Evolutionary conservation across 2,797 vertebrate species (phyloP), one percentile per base, ranked within the genome.

Genomic region (Sebastes itinus): DNA sequence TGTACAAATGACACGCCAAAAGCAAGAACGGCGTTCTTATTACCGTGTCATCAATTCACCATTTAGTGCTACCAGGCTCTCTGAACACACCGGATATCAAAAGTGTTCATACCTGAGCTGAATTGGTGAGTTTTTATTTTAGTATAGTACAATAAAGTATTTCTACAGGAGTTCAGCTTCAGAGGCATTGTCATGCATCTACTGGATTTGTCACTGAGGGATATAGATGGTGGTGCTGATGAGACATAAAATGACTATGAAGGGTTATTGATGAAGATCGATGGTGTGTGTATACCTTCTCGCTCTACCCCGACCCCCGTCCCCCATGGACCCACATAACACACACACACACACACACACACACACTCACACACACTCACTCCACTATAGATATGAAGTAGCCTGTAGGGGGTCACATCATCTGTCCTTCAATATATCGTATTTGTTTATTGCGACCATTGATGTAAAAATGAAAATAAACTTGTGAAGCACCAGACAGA

Each of bases 401-500:
- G 62, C 20, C 90, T 75, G 72, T 14, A 49, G 76, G 62, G 78
- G 62, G 71, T 86, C 67, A 86, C 76, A 76, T 91, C 73, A 81
- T 82, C 60, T 71, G 83, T 87, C 83, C 86, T 90, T 90, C 79
- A 78, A 84, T 79, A 80, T 77, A 69, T 66, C 60, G 55, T 77
- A 60, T 81, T 90, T 92, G 79, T 86, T 90, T 91, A 85, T 80
- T 65, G 75, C n/a, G 8, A 28, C 71, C 23, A 55, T 66, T 71
- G 63, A 79, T 3, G 7, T 89, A 70, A 88, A 89, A 84, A 77
- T 59, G 5, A 75, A 84, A 86, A 86, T 81, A 79, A 81, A 85
- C 70, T 80, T 72, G 81, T 89, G 83, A 93, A 91, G 85, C 12
- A 49, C n/a, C 77, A 90, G 90, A 82, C 82, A 82, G 78, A 87